Evolutionary conservation across 1,140 invertebrate species (phyloP).

Genomic region (Coboldia fuscipes): DNA sequence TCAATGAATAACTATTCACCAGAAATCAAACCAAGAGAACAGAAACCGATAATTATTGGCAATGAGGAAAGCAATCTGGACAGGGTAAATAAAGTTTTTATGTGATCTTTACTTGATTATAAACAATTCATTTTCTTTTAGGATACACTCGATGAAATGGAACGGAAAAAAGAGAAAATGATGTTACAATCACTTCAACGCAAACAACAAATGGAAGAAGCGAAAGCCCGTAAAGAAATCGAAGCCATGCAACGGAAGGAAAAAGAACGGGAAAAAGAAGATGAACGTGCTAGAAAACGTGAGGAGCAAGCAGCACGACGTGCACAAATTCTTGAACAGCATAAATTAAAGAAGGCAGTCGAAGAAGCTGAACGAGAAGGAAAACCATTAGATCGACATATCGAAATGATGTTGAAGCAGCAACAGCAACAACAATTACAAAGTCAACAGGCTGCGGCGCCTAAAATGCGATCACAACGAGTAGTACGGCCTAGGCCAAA

Average conservation of each 20-base stretch:
- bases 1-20: too few species aligned
- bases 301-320: conserved; percentile 74
- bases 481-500: conserved; percentile 47
- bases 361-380: conserved; percentile 82
- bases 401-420: conserved; percentile 39
- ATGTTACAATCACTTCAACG: conserved; percentile 68
- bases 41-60: conserved; percentile 43
- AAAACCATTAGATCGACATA: conserved; percentile 48
- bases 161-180: conserved; percentile 72
- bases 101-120: neutral
- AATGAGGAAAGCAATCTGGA: conserved; percentile 39
- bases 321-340: conserved; percentile 77
- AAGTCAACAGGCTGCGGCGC: conserved; percentile 19
- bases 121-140: conserved; percentile 15
- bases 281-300: conserved; percentile 67
- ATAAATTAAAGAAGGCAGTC: conserved; percentile 84
- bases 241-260: conserved; percentile 58
- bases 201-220: conserved; percentile 73
- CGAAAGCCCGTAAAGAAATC: conserved; percentile 60
- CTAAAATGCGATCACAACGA: conserved; percentile 35
- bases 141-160: conserved; percentile 70
- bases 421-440: conserved; percentile 6
- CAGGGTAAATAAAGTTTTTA: conserved; percentile 28
- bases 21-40: conserved; percentile 20
- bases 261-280: conserved; percentile 61